Evolutionary conservation across 1,140 invertebrate genomes (phyloP), one percentile per base, ranked within the genome.

Genomic region (Drepana arcuata): DNA sequence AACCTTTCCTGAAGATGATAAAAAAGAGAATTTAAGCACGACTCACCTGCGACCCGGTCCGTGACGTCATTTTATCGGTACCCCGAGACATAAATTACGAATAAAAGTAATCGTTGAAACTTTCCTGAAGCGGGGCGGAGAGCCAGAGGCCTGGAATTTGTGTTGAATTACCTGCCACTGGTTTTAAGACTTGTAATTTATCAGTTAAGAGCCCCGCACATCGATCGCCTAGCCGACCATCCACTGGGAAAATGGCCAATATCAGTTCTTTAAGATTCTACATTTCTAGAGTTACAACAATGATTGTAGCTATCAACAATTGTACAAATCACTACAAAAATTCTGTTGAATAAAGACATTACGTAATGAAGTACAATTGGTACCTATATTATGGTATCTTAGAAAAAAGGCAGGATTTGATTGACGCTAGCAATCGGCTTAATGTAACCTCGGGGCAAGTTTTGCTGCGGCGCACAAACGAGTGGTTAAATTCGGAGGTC

Each of bases 391-490:
- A 58, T 42, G 41, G 47, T 59, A 63, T 64, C 54, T 59, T 46
- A 51, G 58, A 73, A 75, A n/a, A 75, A 77, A 75, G 61, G 64
- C 60, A 54, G 59, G 62, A 65, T 75, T 79, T 79, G 74, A 79
- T 78, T 78, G 78, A 82, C 64, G 71, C 65, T 35, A 43, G 71
- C 74, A 82, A 82, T 82, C 68, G 73, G 62, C 74, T 70, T 82
- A 75, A 82, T 79, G 78, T 79, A 73, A 74, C 71, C 74, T 70
- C 62, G 51, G 63, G 62, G 67, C 72, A 78, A 81, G 68, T 75
- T 77, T 65, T 70, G 65, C 59, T n/a, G 59, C 58, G 55, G 51
- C 64, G 41, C 65, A 75, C 64, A 73, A 73, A 69, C 63, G 67
- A 66, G 62, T 77, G 74, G 69, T 77, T 79, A 81, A 73, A 77